Percentiles rank a stretch among this genome's conserved stretches.
phyloP scores from a whole-genome alignment of 1,140 invertebrate genomes.

The Temnothorax curvispinosus region DNA sequence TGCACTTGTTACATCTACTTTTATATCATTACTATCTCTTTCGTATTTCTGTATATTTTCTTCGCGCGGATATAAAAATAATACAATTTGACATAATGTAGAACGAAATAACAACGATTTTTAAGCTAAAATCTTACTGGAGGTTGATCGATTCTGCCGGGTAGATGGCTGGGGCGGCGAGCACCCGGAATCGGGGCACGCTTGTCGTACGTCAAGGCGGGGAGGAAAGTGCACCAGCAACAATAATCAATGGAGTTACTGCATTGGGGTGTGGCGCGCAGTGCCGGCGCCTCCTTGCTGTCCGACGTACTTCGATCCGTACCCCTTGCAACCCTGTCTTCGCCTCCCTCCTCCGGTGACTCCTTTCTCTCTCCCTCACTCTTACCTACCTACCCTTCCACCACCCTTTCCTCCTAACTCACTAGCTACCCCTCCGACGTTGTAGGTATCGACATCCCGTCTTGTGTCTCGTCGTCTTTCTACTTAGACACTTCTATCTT shows the following conservation, averaged over 20 bases:
- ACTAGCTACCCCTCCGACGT: conserved; percentile 28
- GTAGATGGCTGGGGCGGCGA: conserved; percentile 36
- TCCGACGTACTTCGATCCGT: conserved; percentile 82
- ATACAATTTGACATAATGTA: background rate
- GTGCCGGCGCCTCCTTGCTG: conserved; percentile 81
- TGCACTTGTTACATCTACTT: background rate
- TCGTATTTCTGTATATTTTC: background rate
- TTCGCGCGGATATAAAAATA: background rate
- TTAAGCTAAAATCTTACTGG: conserved; percentile 24
- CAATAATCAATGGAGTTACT: conserved; percentile 83
- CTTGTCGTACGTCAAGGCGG: conserved; percentile 71
- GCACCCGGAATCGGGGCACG: conserved; percentile 64
- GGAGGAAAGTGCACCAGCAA: conserved; percentile 79
- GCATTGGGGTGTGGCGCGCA: conserved; percentile 82
- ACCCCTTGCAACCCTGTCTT: conserved; percentile 77
- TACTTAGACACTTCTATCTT: conserved; percentile 60
- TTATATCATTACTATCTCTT: background rate
- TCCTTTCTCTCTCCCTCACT: conserved; percentile 25
- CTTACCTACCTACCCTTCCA: conserved; percentile 32
- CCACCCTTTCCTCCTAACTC: conserved; percentile 52
- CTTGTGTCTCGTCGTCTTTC: conserved; percentile 66
- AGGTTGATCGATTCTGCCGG: conserved; percentile 51
- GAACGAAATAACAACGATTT: background rate
- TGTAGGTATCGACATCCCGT: conserved; percentile 73
- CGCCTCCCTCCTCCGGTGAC: conserved; percentile 45